phyloP scores from a whole-genome alignment of 2,113 vertebrate species.

The Gadus chalcogrammus region DNA sequence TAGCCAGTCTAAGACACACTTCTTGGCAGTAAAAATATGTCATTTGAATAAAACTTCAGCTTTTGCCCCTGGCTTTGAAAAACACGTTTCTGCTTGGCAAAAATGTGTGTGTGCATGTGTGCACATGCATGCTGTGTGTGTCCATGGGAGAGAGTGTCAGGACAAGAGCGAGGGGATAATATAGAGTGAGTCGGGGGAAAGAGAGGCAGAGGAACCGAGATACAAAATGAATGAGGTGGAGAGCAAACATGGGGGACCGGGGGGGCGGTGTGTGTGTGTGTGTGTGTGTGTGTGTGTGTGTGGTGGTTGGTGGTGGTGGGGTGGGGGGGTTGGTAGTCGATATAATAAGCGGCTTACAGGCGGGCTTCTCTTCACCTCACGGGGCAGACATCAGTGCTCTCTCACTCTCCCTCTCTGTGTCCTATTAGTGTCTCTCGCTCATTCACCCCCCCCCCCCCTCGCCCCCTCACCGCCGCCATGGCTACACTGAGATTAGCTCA shows the following conservation, averaged over 20 bases:
- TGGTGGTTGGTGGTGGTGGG: no score
- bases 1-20: conserved; percentile 66
- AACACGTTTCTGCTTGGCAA: conserved; percentile 79
- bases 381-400: conserved; percentile 67
- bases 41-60: conserved; percentile 97
- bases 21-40: conserved; percentile 97
- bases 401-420: conserved; percentile 54
- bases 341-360: conserved; percentile 99
- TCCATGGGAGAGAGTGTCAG: conserved; percentile 31
- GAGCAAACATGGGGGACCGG: conserved; percentile 31
- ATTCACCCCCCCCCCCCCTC: conserved; percentile 24
- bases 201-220: conserved; percentile 46
- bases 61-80: conserved; percentile 91
- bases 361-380: conserved; percentile 87
- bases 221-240: conserved; percentile 56
- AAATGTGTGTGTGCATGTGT: conserved; percentile 70
- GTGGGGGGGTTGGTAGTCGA: conserved; percentile 81
- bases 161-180: conserved; percentile 43
- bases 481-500: conserved; percentile 73
- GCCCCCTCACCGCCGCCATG: conserved; percentile 30
- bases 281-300: no score
- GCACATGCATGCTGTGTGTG: conserved; percentile 16
- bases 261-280: no score
- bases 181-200: conserved; percentile 46
- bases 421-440: conserved; percentile 14